Conservation (phyloP, 2,113 vertebrate genomes). For the Zonotrichia leucophrys region DNA sequence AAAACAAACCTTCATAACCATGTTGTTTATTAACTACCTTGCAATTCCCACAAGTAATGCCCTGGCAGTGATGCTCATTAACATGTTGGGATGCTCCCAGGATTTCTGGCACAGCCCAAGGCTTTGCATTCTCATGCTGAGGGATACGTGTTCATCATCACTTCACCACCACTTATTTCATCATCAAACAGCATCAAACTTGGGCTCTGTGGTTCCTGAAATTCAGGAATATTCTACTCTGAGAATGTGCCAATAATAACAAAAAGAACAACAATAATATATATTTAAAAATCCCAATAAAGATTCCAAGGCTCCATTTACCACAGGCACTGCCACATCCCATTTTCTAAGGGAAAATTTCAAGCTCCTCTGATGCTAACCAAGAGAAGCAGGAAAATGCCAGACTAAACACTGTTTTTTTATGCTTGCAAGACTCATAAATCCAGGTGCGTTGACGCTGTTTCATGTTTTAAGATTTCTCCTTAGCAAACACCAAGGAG, state of each 20-base stretch:
- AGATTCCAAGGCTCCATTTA: background rate
- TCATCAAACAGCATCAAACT: background rate
- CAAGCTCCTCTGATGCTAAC: background rate
- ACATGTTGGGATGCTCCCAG: rapidly evolving
- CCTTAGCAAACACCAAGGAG: background rate
- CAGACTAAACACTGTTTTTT: background rate
- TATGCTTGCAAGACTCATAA: background rate
- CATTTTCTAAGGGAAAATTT: background rate
- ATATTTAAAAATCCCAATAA: background rate
- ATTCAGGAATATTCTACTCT: background rate
- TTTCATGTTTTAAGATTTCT: background rate
- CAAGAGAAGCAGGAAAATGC: background rate
- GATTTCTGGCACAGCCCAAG: background rate
- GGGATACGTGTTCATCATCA: background rate
- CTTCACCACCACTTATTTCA: background rate
- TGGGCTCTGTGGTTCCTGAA: background rate
- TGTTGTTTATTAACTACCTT: too few species aligned
- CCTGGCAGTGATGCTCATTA: background rate
- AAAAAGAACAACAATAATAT: background rate
- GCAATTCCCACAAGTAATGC: background rate
- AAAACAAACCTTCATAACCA: too few species aligned
- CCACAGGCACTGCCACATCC: background rate
- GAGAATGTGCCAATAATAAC: rapidly evolving
- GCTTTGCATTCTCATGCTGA: background rate
- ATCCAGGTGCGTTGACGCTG: background rate